Conservation (phyloP, 2,797 vertebrate genomes). For the Pithecia hirsuta region DNA sequence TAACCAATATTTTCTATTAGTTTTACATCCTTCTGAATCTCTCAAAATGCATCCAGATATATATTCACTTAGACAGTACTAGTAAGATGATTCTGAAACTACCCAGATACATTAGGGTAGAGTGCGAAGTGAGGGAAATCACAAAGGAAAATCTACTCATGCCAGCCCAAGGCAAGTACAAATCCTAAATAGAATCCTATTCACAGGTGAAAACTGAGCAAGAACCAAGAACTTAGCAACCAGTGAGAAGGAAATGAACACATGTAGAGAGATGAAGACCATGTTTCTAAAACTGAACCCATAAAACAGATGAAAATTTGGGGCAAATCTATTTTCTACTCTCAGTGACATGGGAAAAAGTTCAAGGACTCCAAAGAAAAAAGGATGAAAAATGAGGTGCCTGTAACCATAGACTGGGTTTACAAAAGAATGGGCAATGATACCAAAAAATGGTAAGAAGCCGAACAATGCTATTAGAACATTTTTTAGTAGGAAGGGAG, state of each 20-base stretch:
- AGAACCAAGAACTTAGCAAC: neutral
- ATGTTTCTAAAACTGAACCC: neutral
- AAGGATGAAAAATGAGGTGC: neutral
- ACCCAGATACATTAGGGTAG: neutral
- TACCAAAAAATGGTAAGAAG: neutral
- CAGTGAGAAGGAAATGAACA: slow-evolving; percentile 1
- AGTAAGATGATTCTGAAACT: neutral
- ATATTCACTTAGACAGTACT: neutral
- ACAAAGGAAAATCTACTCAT: neutral
- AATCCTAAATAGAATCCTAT: slow-evolving; percentile 12
- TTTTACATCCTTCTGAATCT: neutral
- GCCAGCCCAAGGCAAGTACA: neutral
- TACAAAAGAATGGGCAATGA: neutral
- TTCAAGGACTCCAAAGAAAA: neutral
- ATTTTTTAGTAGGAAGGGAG: neutral
- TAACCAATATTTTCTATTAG: neutral
- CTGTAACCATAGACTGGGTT: neutral
- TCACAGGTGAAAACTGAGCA: neutral
- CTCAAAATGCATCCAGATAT: slow-evolving; percentile 13
- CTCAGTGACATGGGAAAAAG: neutral
- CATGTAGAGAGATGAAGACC: neutral
- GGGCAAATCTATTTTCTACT: neutral
- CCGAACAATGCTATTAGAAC: neutral
- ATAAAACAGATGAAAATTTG: neutral
- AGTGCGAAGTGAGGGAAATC: neutral